A percentile compares a stretch with the other conserved stretches of the same genome.
phyloP scores from a whole-genome alignment of 2,797 vertebrate genomes.

The Mus minutoides region DNA sequence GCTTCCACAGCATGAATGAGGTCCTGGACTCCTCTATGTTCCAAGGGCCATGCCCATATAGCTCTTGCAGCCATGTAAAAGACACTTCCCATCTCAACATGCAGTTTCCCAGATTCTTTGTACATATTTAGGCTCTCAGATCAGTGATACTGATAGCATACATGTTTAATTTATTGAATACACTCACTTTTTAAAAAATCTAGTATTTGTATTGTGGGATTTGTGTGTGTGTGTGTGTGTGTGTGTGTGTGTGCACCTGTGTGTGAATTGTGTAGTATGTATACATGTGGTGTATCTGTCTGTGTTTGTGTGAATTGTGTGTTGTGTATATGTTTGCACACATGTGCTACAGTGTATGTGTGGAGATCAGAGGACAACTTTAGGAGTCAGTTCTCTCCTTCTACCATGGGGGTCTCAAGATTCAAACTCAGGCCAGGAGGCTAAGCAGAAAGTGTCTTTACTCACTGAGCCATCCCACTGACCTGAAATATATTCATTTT shows the following conservation, averaged over 20 bases:
- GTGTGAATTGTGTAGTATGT: neutral
- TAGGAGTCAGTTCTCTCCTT: neutral
- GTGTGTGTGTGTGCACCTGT: neutral
- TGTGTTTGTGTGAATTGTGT: neutral
- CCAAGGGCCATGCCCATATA: neutral
- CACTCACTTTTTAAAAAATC: neutral
- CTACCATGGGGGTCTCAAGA: neutral
- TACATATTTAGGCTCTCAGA: neutral
- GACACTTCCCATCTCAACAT: neutral
- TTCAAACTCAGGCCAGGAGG: neutral
- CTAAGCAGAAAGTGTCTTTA: neutral
- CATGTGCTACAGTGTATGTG: neutral
- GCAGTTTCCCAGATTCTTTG: neutral
- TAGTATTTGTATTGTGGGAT: neutral
- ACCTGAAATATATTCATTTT: neutral
- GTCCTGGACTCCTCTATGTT: neutral
- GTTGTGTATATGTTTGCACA: neutral
- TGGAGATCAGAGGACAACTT: neutral
- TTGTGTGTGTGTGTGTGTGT: neutral
- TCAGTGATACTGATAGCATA: neutral
- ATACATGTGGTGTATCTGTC: neutral
- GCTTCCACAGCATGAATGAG: fast-evolving
- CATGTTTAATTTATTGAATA: constrained; percentile 8
- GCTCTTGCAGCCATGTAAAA: neutral
- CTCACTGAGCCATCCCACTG: neutral